phyloP scores from a whole-genome alignment of 2,888 invertebrate genomes.

The Hetaerina titia region DNA sequence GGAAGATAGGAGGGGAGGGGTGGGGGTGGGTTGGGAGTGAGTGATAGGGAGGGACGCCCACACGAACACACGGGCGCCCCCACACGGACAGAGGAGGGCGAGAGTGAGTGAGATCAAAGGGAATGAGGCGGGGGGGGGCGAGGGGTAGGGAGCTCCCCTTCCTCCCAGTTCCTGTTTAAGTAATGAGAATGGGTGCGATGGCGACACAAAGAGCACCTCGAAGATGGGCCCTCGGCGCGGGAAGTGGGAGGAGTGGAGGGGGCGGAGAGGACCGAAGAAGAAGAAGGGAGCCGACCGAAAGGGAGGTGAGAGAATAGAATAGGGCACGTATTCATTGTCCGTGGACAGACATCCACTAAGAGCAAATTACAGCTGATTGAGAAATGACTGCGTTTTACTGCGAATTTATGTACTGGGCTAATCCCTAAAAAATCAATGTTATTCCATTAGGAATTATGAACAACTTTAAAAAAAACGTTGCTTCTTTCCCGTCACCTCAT shows the following conservation, averaged over 20 bases:
- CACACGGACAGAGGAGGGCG: too few relatives aligned
- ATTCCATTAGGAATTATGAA: too few relatives aligned
- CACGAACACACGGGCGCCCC: too few relatives aligned
- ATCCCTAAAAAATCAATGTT: too few relatives aligned
- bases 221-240: constrained; percentile 26
- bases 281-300: neutral
- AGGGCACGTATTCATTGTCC: neutral
- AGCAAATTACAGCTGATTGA: too few relatives aligned
- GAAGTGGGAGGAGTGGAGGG: neutral
- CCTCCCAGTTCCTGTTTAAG: constrained; percentile 18
- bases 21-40: too few relatives aligned
- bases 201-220: constrained; percentile 47
- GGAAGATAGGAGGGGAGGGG: too few relatives aligned
- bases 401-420: too few relatives aligned
- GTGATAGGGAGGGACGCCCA: too few relatives aligned
- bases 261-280: neutral
- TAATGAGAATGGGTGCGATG: constrained; percentile 57
- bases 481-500: too few relatives aligned
- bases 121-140: neutral
- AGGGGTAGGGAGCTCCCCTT: neutral
- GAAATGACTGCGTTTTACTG: too few relatives aligned
- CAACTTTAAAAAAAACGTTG: too few relatives aligned
- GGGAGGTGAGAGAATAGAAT: neutral
- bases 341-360: neutral
- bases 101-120: constrained; percentile 19